Percentiles rank a stretch among this genome's conserved stretches.
phyloP scores from a whole-genome alignment of 2,888 invertebrate genomes.

The Drosophila pseudotalamancana region DNA sequence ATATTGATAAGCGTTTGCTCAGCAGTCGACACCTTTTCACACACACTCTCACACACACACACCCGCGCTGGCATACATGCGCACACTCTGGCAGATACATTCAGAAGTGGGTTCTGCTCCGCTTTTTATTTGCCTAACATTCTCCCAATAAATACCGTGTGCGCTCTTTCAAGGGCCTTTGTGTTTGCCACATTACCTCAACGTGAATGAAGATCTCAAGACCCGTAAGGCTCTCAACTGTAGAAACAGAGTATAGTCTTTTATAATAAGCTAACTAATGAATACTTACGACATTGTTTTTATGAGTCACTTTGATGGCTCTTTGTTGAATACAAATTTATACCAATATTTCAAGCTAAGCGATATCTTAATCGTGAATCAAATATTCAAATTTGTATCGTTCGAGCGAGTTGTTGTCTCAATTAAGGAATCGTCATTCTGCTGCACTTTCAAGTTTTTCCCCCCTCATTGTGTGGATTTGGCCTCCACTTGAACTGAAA shows the following conservation, averaged over 20 bases:
- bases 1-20: constrained; percentile 73
- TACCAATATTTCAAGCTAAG: background rate
- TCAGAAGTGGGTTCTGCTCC: constrained; percentile 2
- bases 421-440: constrained; percentile 30
- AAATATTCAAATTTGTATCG: background rate
- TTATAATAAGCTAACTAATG: too few relatives aligned
- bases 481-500: constrained; percentile 31
- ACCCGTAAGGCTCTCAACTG: too few relatives aligned
- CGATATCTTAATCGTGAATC: background rate
- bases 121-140: constrained; percentile 55
- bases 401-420: constrained; percentile 8
- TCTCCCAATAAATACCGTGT: constrained; percentile 38
- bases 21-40: constrained; percentile 32
- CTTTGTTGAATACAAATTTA: background rate
- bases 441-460: constrained; percentile 14
- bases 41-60: constrained; percentile 9
- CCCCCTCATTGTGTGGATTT: background rate
- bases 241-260: too few relatives aligned
- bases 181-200: constrained; percentile 36
- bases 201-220: constrained; percentile 7
- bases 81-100: background rate
- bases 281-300: background rate
- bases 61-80: constrained; percentile 1
- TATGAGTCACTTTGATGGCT: background rate
- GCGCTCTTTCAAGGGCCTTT: constrained; percentile 17